A percentile compares a stretch with the other conserved stretches of the same genome.
Evolutionary conservation across 37 sponge, comb jelly and placozoan species (phyloP).

Genomic region (Ephydatia muelleri): DNA sequence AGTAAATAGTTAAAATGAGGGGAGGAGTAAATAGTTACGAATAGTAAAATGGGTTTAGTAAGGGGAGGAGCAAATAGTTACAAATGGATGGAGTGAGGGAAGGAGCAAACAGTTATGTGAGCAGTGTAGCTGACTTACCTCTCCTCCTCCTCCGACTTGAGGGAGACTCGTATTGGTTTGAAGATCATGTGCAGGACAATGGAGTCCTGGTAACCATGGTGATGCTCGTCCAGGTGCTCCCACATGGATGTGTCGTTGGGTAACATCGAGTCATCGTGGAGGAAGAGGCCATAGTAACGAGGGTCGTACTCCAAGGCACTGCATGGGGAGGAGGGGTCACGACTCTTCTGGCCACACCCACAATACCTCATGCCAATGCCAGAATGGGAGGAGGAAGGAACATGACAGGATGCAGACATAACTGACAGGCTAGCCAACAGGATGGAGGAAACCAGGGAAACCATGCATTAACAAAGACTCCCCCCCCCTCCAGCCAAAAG

Average conservation of each 20-base stretch:
- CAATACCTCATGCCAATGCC: neutral
- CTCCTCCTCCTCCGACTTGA: conserved; percentile 56
- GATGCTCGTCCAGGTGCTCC: conserved; percentile 75
- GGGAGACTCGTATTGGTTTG: conserved; percentile 56
- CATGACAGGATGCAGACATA: neutral
- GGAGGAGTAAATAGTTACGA: neutral
- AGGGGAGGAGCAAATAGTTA: neutral
- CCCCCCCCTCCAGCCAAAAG: too few relatives aligned
- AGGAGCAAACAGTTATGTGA: too few relatives aligned
- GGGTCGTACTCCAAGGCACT: conserved; percentile 90
- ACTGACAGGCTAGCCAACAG: too few relatives aligned
- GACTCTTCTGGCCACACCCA: too few relatives aligned
- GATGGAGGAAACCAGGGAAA: too few relatives aligned
- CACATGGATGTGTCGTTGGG: conserved; percentile 65
- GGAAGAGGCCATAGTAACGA: conserved; percentile 84
- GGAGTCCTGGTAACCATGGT: conserved; percentile 81
- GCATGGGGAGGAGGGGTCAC: conserved; percentile 5
- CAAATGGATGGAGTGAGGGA: too few relatives aligned
- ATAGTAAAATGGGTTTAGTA: too few relatives aligned
- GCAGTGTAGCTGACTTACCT: neutral
- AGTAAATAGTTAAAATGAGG: neutral
- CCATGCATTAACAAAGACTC: too few relatives aligned
- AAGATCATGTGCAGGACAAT: conserved; percentile 82
- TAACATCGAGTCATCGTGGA: conserved; percentile 75
- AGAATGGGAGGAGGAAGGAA: neutral